A percentile compares a stretch with the other conserved stretches of the same genome.
phyloP scores from a whole-genome alignment of 2,888 invertebrate species.

The Drosophila buzzatii region DNA sequence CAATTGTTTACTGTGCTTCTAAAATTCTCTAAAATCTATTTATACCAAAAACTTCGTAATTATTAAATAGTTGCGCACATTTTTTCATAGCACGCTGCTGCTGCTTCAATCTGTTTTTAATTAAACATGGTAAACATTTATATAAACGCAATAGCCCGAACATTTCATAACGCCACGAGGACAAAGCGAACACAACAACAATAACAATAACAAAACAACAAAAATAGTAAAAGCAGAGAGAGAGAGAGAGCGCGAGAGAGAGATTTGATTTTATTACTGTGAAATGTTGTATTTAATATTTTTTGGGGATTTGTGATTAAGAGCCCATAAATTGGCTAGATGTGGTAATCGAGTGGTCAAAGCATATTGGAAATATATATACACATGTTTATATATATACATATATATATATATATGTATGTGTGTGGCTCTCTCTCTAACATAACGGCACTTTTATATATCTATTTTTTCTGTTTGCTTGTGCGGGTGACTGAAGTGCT shows the following conservation, averaged over 20 bases:
- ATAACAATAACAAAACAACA: background rate
- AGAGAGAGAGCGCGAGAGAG: background rate
- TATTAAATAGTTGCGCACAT: slow-evolving; percentile 3
- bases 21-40: too few species aligned
- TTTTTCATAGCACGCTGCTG: background rate
- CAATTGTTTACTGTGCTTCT: too few species aligned
- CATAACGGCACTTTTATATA: slow-evolving; percentile 16
- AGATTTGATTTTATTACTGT: slow-evolving; percentile 13
- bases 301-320: slow-evolving; percentile 11
- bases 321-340: slow-evolving; percentile 28
- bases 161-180: slow-evolving; percentile 16
- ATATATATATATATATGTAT: background rate
- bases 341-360: slow-evolving; percentile 35
- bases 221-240: background rate
- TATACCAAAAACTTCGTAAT: background rate
- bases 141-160: slow-evolving; percentile 6
- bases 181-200: background rate
- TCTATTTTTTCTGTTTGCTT: background rate
- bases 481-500: slow-evolving; percentile 38
- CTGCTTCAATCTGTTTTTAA: slow-evolving; percentile 3
- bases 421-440: background rate
- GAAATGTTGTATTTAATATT: slow-evolving; percentile 29
- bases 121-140: slow-evolving; percentile 18
- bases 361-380: slow-evolving; percentile 19
- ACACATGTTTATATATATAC: background rate